Base-by-base conservation (phyloP, 2,888 invertebrate species). In the Polydrusus tereticollis region DNA sequence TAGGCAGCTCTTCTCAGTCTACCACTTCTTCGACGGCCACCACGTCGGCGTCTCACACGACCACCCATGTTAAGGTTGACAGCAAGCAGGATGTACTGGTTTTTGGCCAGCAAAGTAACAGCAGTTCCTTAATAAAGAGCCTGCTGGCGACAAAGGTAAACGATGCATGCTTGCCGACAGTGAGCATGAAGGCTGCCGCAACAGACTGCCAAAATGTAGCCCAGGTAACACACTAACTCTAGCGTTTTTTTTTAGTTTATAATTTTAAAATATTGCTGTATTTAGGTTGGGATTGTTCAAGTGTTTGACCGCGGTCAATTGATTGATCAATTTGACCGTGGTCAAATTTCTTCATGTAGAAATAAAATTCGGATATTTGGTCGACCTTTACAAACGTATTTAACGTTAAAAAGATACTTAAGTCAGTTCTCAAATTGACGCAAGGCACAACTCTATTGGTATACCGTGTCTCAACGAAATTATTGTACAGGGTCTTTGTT, bases 141-240 rank as follows among this genome's bases (percentile, higher is more conserved):
- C 89, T 98, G 78, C 88, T 98, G 85, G 97, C 97, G 80, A 96
- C 94, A 87, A 98, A 97, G 92, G 96, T 96, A 88, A 89, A 88
- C 87, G 88, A 88, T 85, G 84, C 79, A 79, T 79, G 80, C 69
- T 58, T 69, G 64, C 41, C 68, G 12, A 29, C 69, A 23, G 67
- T 73, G 70, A 69, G 84, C 79, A 79, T 79, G 79, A 83, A 84
- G 75, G 79, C 85, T 81, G 83, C 84, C 81, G 85, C 72, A 50
- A 80, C 83, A 82, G 85, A 85, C 83, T 89, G 89, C 88, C 88
- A 89, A 82, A 82, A 83, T 82, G 85, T 85, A 83, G 81, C 86
- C 81, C 89, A 89, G 85, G 83, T 85, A 84, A 83, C 84, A 83
- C 80, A 83, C 83, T 84, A 84, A 84, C 82, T 79, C 66, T 62